phyloP scores from a whole-genome alignment of 2,888 invertebrate species.

The Cataglyphis altisquamis region DNA sequence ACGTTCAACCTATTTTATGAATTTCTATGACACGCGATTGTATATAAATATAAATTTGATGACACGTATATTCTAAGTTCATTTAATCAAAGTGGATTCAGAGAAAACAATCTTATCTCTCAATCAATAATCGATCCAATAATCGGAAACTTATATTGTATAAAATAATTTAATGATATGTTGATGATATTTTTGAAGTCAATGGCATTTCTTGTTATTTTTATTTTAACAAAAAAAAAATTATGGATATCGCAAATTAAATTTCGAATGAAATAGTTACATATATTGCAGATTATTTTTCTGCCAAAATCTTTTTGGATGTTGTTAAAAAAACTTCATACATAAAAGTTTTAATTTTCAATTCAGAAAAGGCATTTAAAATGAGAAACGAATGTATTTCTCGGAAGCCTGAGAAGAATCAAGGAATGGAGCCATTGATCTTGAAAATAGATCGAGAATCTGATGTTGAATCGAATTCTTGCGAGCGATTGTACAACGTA shows the following conservation, averaged over 20 bases:
- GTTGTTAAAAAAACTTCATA: neutral
- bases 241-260: neutral
- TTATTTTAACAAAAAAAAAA: neutral
- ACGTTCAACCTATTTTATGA: neutral
- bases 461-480: slow-evolving; percentile 61
- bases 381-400: neutral
- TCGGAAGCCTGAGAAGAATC: neutral
- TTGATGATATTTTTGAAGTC: neutral
- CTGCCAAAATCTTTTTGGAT: neutral
- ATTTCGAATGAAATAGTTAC: slow-evolving; percentile 2
- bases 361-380: neutral
- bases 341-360: neutral
- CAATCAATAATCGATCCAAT: neutral
- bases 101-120: neutral
- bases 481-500: slow-evolving; percentile 60
- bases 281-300: neutral
- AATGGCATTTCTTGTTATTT: neutral
- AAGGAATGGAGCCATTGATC: slow-evolving; percentile 68
- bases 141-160: neutral
- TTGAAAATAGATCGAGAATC: slow-evolving; percentile 62
- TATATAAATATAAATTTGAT: neutral
- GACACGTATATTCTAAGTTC: neutral
- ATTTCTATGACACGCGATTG: neutral
- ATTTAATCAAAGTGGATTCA: neutral
- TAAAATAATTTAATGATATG: neutral